These are phyloP conservation scores for Nipponia nippon DNA, from an alignment of 2,113 vertebrate species.

Conservation along the genomic window DNA sequence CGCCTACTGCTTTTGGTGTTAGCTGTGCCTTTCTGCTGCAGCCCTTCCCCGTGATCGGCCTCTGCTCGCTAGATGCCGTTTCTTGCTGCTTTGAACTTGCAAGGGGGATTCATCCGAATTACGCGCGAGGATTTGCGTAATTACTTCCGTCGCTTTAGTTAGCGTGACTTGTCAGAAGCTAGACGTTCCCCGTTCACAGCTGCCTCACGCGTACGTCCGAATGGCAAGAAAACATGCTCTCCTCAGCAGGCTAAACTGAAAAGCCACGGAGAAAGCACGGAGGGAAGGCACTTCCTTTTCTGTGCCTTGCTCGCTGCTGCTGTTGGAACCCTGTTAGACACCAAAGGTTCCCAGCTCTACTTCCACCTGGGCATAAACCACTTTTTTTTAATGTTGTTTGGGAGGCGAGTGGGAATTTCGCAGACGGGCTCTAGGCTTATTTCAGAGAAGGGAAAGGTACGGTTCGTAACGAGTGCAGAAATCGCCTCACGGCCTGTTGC, in stretches of 20 bases:
- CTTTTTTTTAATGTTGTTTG: background rate
- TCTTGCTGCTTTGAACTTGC: background rate
- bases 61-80: background rate
- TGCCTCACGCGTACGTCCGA: background rate
- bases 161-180: background rate
- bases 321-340: background rate
- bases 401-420: background rate
- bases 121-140: background rate
- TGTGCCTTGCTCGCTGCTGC: background rate
- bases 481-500: background rate
- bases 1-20: background rate
- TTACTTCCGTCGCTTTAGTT: background rate
- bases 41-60: accelerated
- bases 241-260: background rate
- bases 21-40: background rate
- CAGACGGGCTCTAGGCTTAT: background rate
- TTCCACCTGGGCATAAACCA: background rate
- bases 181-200: background rate
- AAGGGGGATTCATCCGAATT: background rate
- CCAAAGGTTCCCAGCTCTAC: background rate
- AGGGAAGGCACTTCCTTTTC: background rate
- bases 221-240: background rate
- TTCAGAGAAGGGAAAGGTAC: background rate
- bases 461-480: background rate
- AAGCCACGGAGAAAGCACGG: accelerated